phyloP scores from a whole-genome alignment of 2,888 invertebrate genomes.

The Rhamphomyia laevipes region DNA sequence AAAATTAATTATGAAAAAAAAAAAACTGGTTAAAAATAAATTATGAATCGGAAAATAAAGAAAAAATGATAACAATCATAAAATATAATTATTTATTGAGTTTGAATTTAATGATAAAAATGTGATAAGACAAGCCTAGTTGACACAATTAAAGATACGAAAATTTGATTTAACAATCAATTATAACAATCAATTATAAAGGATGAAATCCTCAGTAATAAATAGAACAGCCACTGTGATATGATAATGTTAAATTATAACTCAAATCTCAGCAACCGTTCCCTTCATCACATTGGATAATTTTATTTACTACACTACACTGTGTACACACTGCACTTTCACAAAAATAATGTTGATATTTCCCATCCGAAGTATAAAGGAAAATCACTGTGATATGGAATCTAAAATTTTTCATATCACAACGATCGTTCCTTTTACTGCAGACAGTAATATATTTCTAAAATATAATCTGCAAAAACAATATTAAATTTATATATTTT shows the following conservation, averaged over 20 bases:
- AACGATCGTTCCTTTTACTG: constrained; percentile 37
- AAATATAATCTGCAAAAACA: not conserved
- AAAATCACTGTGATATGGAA: constrained; percentile 38
- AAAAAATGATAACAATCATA: no score
- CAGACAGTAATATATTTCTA: constrained; percentile 7
- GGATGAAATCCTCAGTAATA: constrained; percentile 16
- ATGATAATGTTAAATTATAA: constrained; percentile 16
- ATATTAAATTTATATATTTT: not conserved
- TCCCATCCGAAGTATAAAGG: constrained; percentile 30
- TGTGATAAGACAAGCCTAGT: no score
- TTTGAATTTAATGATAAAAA: no score
- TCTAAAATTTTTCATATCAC: constrained; percentile 29
- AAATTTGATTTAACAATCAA: no score
- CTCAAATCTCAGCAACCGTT: constrained; percentile 26
- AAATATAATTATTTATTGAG: no score
- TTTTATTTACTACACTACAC: no score
- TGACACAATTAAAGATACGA: no score
- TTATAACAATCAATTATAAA: no score
- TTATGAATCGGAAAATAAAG: no score
- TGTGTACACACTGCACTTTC: not conserved
- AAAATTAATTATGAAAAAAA: no score
- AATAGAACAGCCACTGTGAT: constrained; percentile 37
- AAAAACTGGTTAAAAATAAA: no score
- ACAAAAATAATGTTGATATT: constrained; percentile 2
- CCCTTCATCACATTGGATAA: constrained; percentile 19